These are phyloP conservation scores for Eristalinus aeneus DNA, from an alignment of 2,888 invertebrate genomes.

Conservation along the genomic window DNA sequence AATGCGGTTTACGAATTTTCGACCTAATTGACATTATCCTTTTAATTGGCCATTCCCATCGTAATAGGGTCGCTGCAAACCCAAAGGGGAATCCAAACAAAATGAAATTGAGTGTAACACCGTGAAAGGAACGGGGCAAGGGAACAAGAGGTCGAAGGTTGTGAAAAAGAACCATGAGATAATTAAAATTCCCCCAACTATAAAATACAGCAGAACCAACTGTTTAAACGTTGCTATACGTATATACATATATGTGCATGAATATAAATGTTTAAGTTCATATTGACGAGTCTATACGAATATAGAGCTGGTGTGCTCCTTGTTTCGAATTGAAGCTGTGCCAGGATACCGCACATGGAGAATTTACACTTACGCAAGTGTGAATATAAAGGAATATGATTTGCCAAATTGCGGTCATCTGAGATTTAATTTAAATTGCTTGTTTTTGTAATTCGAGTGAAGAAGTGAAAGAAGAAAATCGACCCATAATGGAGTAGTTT, in stretches of 20 bases:
- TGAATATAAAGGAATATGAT: conserved; percentile 17
- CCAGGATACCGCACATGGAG: conserved; percentile 25
- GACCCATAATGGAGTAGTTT: too few species aligned
- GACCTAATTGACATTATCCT: conserved; percentile 58
- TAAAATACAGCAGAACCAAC: conserved; percentile 6
- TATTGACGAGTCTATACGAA: background rate
- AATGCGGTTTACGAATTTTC: conserved; percentile 13
- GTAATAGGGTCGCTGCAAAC: conserved; percentile 14
- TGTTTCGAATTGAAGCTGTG: conserved; percentile 17
- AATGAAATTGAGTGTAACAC: conserved; percentile 3
- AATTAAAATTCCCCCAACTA: conserved; percentile 26
- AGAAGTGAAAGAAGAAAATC: too few species aligned
- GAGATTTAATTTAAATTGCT: background rate
- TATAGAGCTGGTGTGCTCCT: conserved; percentile 1
- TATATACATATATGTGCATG: conserved; percentile 16
- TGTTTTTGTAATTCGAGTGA: background rate
- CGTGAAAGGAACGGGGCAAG: background rate
- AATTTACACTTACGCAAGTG: conserved; percentile 29
- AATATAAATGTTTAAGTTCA: background rate
- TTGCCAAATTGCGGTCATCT: background rate
- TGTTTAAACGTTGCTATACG: conserved; percentile 26
- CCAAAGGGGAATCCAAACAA: conserved; percentile 3
- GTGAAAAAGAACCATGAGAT: conserved; percentile 26
- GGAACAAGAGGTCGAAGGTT: background rate
- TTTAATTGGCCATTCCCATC: conserved; percentile 45